These are phyloP conservation scores for Parazoanthus atlanticus DNA, from an alignment of 92 coral and sea anemone genomes.

Conservation along the genomic window DNA sequence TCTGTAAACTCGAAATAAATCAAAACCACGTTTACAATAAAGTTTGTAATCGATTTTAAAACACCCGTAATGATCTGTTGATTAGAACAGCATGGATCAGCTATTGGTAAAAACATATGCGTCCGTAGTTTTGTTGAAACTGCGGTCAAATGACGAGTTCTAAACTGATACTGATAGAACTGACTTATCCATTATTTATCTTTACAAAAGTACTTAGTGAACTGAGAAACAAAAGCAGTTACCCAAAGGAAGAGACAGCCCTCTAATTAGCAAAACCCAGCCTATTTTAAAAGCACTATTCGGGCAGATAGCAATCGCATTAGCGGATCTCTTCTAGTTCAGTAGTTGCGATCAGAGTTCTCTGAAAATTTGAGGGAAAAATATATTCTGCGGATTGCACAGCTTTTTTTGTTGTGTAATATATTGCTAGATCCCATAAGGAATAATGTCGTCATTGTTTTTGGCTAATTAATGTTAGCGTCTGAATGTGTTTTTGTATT, in stretches of 20 bases:
- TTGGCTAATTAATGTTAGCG: slow-evolving; percentile 5
- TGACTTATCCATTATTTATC: slow-evolving; percentile 35
- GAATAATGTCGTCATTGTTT: slow-evolving; percentile 19
- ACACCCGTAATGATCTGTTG: not conserved
- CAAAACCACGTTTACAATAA: slow-evolving; percentile 10
- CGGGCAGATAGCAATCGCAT: not conserved
- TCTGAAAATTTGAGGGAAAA: not conserved
- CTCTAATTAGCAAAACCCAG: slow-evolving; percentile 71
- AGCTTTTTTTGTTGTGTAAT: not conserved
- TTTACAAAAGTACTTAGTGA: slow-evolving; percentile 68
- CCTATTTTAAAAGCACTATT: not conserved
- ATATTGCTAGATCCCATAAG: not conserved
- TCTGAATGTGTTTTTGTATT: not conserved
- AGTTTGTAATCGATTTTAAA: slow-evolving; percentile 30
- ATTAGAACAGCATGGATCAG: not conserved
- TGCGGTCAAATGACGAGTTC: not conserved
- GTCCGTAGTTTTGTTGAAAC: not conserved
- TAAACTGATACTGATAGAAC: slow-evolving; percentile 19
- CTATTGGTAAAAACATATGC: not conserved
- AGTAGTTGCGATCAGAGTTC: not conserved
- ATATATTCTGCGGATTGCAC: not conserved
- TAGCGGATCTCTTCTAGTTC: not conserved
- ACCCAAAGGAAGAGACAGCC: slow-evolving; percentile 64
- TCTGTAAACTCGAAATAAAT: slow-evolving; percentile 28
- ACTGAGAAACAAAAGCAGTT: slow-evolving; percentile 58